Conservation (phyloP, 2,888 invertebrate species). For the Clunio marinus region DNA sequence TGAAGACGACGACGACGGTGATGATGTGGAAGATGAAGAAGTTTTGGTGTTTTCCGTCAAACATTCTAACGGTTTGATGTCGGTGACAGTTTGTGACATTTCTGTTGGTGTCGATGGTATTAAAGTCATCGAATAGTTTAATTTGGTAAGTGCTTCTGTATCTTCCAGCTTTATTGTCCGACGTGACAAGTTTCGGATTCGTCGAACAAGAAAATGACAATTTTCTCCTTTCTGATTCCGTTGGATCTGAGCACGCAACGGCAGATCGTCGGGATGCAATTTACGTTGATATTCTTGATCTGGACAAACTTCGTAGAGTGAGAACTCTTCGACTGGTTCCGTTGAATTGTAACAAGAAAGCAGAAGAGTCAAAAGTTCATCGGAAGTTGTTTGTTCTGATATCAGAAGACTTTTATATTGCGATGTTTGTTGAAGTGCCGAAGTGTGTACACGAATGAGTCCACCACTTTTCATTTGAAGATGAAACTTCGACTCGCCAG, state of each 20-base stretch:
- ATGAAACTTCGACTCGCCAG: constrained; percentile 87
- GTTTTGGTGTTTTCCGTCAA: neutral
- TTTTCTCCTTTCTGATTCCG: constrained; percentile 64
- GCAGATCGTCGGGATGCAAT: constrained; percentile 80
- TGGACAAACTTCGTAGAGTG: constrained; percentile 78
- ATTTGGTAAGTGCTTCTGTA: neutral
- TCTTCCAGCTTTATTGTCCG: constrained; percentile 46
- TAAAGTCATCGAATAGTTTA: neutral
- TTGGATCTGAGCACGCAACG: constrained; percentile 70
- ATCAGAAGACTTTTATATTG: constrained; percentile 89
- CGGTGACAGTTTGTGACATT: neutral
- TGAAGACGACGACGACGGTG: neutral
- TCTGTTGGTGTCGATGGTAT: neutral
- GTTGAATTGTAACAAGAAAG: constrained; percentile 79
- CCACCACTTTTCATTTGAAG: constrained; percentile 84
- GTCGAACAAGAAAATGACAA: constrained; percentile 76
- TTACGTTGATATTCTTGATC: constrained; percentile 84
- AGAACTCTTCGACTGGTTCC: constrained; percentile 81
- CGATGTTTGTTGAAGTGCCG: constrained; percentile 83
- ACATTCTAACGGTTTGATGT: neutral
- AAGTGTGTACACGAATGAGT: constrained; percentile 88
- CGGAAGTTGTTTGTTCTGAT: constrained; percentile 83
- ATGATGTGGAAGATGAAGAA: neutral
- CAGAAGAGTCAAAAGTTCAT: constrained; percentile 78
- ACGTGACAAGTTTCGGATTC: constrained; percentile 70